These are phyloP conservation scores for Diadophis punctatus DNA, from an alignment of 2,113 vertebrate species.

Conservation along the genomic window DNA sequence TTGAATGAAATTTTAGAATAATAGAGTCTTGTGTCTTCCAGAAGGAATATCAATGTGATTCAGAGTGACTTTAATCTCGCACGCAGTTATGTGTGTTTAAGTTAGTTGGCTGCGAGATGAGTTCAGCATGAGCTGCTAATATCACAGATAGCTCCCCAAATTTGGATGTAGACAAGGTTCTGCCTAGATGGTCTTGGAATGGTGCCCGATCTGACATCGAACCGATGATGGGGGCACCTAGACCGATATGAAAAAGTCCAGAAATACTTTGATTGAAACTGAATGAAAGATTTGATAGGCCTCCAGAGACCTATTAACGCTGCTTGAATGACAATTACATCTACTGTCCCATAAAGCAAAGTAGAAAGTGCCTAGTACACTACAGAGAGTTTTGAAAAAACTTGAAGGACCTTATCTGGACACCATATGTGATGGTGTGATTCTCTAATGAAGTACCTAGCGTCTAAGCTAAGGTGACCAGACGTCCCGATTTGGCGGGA, in stretches of 20 bases:
- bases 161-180: background rate
- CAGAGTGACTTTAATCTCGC: background rate
- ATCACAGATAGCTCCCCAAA: background rate
- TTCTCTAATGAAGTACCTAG: background rate
- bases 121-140: too few species aligned
- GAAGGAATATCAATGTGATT: conserved; percentile 39
- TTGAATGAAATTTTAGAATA: conserved; percentile 49
- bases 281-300: background rate
- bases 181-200: background rate
- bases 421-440: background rate
- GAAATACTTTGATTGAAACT: background rate
- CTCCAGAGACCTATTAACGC: too few species aligned
- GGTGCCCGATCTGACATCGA: background rate
- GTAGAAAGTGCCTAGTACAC: background rate
- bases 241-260: background rate
- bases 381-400: background rate
- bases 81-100: background rate
- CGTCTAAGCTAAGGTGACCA: too few species aligned
- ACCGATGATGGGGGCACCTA: background rate
- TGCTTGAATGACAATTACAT: background rate
- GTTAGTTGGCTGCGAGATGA: background rate
- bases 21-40: conserved; percentile 13
- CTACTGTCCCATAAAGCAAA: background rate
- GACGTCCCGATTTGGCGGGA: too few species aligned
- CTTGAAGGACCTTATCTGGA: background rate